Percentiles rank a stretch among this genome's conserved stretches.
Evolutionary conservation across 2,113 vertebrate genomes (phyloP).

Genomic region (Rhinopithecus roxellana): DNA sequence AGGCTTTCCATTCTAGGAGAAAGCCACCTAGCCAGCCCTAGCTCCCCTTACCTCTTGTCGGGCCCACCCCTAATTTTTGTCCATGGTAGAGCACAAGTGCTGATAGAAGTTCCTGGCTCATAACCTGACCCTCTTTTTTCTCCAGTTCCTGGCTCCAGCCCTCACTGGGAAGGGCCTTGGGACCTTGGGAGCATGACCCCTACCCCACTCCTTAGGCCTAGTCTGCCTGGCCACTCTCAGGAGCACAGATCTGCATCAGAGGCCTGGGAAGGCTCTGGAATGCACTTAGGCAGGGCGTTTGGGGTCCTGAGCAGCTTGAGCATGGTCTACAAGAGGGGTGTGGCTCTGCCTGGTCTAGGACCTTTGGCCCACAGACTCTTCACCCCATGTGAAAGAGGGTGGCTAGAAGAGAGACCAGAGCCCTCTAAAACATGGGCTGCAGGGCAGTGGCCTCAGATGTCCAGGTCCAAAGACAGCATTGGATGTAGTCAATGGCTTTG

Average conservation of each 20-base stretch:
- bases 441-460: background rate
- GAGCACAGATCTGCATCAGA: background rate
- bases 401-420: background rate
- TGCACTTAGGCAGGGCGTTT: no score
- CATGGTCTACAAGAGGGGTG: background rate
- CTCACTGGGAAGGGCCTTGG: background rate
- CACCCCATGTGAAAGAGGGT: background rate
- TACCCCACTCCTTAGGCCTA: background rate
- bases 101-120: fast-evolving
- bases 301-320: background rate
- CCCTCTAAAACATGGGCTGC: background rate
- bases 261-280: background rate
- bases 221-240: no score
- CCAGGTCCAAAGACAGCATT: background rate
- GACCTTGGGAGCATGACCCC: no score
- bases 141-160: background rate
- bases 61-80: background rate
- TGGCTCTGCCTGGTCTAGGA: background rate
- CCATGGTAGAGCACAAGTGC: no score
- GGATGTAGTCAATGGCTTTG: background rate
- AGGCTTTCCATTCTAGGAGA: background rate
- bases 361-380: background rate
- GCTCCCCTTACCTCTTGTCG: background rate
- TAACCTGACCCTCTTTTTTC: fast-evolving
- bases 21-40: background rate